Conservation (phyloP, 30 jellyfish, hydroid and myxozoan genomes). For the Hydractinia echinata region DNA sequence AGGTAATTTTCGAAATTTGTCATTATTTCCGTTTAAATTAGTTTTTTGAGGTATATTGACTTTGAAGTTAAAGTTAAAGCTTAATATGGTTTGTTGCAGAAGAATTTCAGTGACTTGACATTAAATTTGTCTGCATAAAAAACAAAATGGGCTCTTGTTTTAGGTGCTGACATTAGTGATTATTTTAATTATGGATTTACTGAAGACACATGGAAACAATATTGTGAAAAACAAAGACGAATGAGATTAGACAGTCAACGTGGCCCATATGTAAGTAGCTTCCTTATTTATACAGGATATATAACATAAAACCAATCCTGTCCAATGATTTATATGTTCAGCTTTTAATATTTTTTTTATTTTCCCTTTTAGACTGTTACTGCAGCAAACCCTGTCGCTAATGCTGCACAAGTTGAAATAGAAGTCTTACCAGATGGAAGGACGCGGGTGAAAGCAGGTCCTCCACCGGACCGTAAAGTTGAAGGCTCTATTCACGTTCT, state of each 20-base stretch:
- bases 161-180: constrained; percentile 99
- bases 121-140: too few relatives aligned
- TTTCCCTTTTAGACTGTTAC: constrained; percentile 25
- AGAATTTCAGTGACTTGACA: too few relatives aligned
- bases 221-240: constrained; percentile 95
- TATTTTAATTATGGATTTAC: constrained; percentile 96
- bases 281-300: too few relatives aligned
- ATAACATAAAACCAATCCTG: too few relatives aligned
- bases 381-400: constrained; percentile 21
- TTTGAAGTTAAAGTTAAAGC: too few relatives aligned
- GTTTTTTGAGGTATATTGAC: too few relatives aligned
- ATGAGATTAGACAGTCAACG: constrained; percentile 68
- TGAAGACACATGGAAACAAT: constrained; percentile 98
- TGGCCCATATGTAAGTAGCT: constrained; percentile 27
- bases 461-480: constrained; percentile 85
- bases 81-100: too few relatives aligned
- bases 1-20: constrained; percentile 36
- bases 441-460: constrained; percentile 81
- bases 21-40: too few relatives aligned
- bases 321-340: too few relatives aligned
- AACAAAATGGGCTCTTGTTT: background rate
- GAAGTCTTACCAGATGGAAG: constrained; percentile 58
- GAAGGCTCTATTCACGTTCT: constrained; percentile 92
- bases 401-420: constrained; percentile 46
- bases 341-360: too few relatives aligned